Evolutionary conservation across 37 sponge, comb jelly and placozoan species (phyloP).

Genomic region (Lycopodina hypogea): DNA sequence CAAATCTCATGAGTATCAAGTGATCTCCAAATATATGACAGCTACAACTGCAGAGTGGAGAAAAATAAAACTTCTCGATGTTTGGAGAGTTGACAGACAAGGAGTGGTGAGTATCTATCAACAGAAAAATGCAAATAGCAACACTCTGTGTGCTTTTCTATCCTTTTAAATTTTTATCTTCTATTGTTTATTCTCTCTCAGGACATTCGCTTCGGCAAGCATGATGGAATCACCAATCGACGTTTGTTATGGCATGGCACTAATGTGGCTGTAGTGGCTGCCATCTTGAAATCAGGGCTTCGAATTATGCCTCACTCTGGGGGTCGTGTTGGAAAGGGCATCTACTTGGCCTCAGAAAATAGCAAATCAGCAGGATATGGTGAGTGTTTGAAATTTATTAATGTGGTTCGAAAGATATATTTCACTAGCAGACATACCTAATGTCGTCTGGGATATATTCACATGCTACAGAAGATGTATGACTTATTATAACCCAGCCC

Average conservation of each 20-base stretch:
- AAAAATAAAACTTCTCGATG: conserved; percentile 53
- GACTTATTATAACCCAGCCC: no score
- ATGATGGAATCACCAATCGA: conserved; percentile 54
- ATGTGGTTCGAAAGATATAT: no score
- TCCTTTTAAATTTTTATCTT: neutral
- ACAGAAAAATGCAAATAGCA: no score
- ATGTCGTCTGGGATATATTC: no score
- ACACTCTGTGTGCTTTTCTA: no score
- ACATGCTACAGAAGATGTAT: no score
- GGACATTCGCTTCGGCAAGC: conserved; percentile 57
- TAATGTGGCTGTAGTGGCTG: conserved; percentile 93
- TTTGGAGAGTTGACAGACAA: conserved; percentile 74
- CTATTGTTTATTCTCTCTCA: neutral
- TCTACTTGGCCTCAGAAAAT: conserved; percentile 92
- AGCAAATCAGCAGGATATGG: conserved; percentile 89
- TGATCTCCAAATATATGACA: conserved; percentile 56
- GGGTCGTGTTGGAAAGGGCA: conserved; percentile 86
- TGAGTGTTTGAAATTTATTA: no score
- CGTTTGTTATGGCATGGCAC: conserved; percentile 92
- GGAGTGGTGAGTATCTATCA: conserved; percentile 61
- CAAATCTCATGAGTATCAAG: conserved; percentile 27
- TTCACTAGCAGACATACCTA: no score
- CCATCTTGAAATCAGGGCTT: conserved; percentile 83
- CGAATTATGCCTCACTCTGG: conserved; percentile 96
- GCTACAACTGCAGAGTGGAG: conserved; percentile 24